Percentiles rank a stretch among this genome's conserved stretches.
Conservation (phyloP, 2,888 invertebrate genomes). For the Drosophila cognata region DNA sequence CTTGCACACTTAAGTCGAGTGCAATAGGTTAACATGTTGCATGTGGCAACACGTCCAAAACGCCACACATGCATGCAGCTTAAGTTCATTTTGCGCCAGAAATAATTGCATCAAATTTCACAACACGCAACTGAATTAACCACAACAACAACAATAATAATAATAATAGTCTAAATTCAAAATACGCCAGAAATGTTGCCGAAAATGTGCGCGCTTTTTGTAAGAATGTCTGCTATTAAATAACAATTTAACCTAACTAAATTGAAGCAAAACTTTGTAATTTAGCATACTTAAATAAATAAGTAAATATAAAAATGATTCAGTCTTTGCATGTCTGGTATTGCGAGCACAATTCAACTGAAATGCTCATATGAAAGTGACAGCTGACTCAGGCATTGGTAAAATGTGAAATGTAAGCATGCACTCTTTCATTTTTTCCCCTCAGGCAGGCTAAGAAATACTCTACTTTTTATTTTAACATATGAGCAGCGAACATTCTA, state of each 20-base stretch:
- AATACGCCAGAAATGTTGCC: slow-evolving; percentile 51
- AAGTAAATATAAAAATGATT: slow-evolving; percentile 29
- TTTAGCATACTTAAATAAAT: slow-evolving; percentile 24
- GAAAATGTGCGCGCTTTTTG: slow-evolving; percentile 56
- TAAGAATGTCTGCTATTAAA: slow-evolving; percentile 48
- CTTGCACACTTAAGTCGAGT: slow-evolving; percentile 24
- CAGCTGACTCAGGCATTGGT: slow-evolving; percentile 28
- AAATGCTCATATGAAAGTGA: slow-evolving; percentile 26
- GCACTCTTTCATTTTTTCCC: neutral
- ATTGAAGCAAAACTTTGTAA: slow-evolving; percentile 67
- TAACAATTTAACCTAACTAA: slow-evolving; percentile 62
- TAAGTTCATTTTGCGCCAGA: slow-evolving; percentile 53
- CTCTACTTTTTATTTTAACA: neutral
- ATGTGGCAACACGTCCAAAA: slow-evolving; percentile 38
- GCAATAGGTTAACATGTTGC: slow-evolving; percentile 65
- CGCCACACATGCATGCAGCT: slow-evolving; percentile 51
- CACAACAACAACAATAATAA: neutral
- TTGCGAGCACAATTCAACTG: slow-evolving; percentile 20
- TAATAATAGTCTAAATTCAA: slow-evolving; percentile 20
- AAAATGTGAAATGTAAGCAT: slow-evolving; percentile 5
- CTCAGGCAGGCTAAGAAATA: neutral
- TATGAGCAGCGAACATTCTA: neutral
- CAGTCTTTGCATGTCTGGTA: slow-evolving; percentile 45
- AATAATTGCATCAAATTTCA: slow-evolving; percentile 64
- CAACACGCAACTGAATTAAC: slow-evolving; percentile 53